A percentile compares a stretch with the other conserved stretches of the same genome.
Conservation (phyloP, 2,113 vertebrate species). For the Malurus cyaneus region DNA sequence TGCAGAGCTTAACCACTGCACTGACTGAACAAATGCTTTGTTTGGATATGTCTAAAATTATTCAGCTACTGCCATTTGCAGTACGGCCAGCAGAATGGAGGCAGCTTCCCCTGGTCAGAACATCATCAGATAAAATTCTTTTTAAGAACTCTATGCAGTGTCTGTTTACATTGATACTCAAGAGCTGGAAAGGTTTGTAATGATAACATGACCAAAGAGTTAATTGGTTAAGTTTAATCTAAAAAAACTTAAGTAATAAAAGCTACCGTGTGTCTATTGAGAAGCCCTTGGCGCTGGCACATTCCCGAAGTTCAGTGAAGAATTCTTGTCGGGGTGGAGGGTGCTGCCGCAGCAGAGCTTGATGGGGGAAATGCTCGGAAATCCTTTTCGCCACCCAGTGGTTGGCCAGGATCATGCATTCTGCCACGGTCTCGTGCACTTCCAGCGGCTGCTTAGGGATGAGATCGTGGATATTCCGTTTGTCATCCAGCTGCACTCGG, state of each 20-base stretch:
- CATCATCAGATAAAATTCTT: neutral
- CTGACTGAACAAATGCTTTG: neutral
- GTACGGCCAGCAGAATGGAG: neutral
- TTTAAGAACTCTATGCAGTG: neutral
- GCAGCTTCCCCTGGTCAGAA: neutral
- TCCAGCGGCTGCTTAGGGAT: conserved; percentile 91
- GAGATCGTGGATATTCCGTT: conserved; percentile 86
- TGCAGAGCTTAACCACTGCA: neutral
- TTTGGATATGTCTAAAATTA: neutral
- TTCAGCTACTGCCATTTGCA: neutral
- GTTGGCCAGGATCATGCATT: conserved; percentile 98
- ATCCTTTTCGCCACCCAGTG: conserved; percentile 97
- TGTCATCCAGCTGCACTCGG: conserved; percentile 85
- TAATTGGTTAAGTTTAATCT: neutral
- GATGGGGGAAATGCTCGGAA: conserved; percentile 84
- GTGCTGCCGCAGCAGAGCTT: conserved; percentile 87
- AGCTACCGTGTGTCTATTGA: conserved; percentile 85
- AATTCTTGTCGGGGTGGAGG: conserved; percentile 89
- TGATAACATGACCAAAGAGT: accelerated
- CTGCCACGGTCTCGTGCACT: conserved; percentile 92
- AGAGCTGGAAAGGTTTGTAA: neutral
- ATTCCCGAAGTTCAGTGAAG: conserved; percentile 84
- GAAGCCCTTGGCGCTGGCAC: conserved; percentile 85
- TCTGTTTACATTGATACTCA: neutral
- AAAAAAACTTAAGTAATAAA: neutral